Evolutionary conservation across 2,888 invertebrate genomes (phyloP).

Genomic region (Drosophila seclusa): DNA sequence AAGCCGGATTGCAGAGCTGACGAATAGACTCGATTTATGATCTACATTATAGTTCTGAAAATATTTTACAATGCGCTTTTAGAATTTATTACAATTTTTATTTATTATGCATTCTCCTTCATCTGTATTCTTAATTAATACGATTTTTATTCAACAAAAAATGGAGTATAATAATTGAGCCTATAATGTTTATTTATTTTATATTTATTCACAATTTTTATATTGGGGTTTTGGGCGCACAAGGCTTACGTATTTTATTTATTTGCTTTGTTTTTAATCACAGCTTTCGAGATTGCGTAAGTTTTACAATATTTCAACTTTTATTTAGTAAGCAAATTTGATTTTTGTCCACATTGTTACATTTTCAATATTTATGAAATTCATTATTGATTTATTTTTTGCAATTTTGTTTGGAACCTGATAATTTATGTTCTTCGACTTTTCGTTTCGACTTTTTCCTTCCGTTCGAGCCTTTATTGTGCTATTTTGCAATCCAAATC

Average conservation of each 20-base stretch:
- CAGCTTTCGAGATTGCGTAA: background rate
- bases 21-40: background rate
- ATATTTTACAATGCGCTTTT: background rate
- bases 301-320: background rate
- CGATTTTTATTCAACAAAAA: background rate
- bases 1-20: slow-evolving; percentile 19
- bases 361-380: background rate
- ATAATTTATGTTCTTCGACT: background rate
- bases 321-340: background rate
- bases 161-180: accelerated
- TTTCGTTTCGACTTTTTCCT: accelerated
- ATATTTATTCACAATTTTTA: background rate
- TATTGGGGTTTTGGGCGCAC: background rate
- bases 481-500: background rate
- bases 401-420: background rate
- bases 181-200: background rate
- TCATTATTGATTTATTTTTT: background rate
- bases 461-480: background rate
- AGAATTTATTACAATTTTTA: background rate
- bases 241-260: background rate
- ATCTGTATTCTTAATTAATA: background rate
- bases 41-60: background rate
- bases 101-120: background rate
- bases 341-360: background rate
- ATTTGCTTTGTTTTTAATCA: background rate